Evolutionary conservation across 2,888 invertebrate genomes (phyloP).

Genomic region (Agrotis puta): DNA sequence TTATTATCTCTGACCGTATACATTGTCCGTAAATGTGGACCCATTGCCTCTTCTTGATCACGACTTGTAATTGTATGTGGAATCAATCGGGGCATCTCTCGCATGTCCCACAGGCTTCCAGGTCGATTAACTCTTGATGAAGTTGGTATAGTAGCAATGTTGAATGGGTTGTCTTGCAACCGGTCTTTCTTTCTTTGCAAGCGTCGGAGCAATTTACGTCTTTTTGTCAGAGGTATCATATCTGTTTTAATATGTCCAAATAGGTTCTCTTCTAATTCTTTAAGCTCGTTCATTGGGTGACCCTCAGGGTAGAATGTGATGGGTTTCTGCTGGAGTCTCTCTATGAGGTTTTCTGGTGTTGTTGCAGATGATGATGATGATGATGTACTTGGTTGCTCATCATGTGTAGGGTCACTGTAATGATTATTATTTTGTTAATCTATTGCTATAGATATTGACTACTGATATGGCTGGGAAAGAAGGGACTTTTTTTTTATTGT

Average conservation of each 20-base stretch:
- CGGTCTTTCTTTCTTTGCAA: constrained; percentile 85
- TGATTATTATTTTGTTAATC: not conserved
- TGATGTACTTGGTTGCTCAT: constrained; percentile 71
- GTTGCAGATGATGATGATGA: constrained; percentile 61
- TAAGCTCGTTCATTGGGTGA: constrained; percentile 90
- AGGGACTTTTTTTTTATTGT: too few species aligned
- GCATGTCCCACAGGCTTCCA: constrained; percentile 87
- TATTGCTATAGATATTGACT: not conserved
- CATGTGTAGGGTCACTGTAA: constrained; percentile 50
- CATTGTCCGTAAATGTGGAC: constrained; percentile 81
- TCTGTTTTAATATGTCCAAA: constrained; percentile 86
- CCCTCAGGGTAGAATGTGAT: constrained; percentile 80
- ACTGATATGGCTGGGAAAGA: not conserved
- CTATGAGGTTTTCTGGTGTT: constrained; percentile 66
- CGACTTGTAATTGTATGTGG: constrained; percentile 61
- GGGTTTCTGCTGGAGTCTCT: constrained; percentile 68
- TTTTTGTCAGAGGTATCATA: constrained; percentile 82
- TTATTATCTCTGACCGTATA: constrained; percentile 89
- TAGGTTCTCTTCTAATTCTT: constrained; percentile 86
- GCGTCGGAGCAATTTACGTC: constrained; percentile 86
- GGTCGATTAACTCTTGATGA: constrained; percentile 68
- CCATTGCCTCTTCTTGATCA: constrained; percentile 65
- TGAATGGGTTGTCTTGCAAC: constrained; percentile 72
- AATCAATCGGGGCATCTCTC: constrained; percentile 69
- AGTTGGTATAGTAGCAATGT: constrained; percentile 56